Evolutionary conservation across 1,140 invertebrate species (phyloP).

Genomic region (Panagrolaimus sp.): DNA sequence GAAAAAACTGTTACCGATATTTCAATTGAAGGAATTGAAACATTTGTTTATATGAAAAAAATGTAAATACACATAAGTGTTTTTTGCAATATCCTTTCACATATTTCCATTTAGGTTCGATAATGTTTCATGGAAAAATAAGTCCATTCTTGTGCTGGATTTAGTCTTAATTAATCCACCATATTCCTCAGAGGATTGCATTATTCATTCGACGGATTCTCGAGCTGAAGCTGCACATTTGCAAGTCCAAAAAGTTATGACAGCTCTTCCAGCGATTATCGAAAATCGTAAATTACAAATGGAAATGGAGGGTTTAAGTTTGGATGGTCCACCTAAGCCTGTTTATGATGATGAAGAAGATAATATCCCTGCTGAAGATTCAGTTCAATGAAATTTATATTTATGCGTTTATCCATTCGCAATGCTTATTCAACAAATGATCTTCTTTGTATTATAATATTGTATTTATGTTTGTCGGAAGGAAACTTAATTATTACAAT

Average conservation of each 20-base stretch:
- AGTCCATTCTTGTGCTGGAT: neutral
- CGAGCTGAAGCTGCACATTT: neutral
- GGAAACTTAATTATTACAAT: too few species aligned
- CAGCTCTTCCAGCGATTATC: neutral
- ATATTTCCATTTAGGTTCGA: neutral
- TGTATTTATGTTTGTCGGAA: too few species aligned
- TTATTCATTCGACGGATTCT: neutral
- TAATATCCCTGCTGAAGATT: too few species aligned
- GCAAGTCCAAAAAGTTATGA: neutral
- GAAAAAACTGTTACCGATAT: neutral
- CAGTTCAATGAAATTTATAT: too few species aligned
- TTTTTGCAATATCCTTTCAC: neutral
- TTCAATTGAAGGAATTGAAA: neutral
- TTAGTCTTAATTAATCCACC: neutral
- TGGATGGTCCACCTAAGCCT: neutral
- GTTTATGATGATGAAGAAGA: too few species aligned
- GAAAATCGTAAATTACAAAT: neutral
- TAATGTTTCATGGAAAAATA: slow-evolving; percentile 1
- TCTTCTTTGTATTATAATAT: too few species aligned
- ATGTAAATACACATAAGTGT: neutral
- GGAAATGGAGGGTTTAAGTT: slow-evolving; percentile 1
- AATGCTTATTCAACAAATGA: too few species aligned
- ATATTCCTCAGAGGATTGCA: neutral
- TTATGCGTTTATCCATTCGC: too few species aligned
- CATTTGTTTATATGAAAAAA: slow-evolving; percentile 7